Evolutionary conservation across 2,113 vertebrate species (phyloP), one percentile per base, ranked within the genome.

Genomic region (Noctilio leporinus): DNA sequence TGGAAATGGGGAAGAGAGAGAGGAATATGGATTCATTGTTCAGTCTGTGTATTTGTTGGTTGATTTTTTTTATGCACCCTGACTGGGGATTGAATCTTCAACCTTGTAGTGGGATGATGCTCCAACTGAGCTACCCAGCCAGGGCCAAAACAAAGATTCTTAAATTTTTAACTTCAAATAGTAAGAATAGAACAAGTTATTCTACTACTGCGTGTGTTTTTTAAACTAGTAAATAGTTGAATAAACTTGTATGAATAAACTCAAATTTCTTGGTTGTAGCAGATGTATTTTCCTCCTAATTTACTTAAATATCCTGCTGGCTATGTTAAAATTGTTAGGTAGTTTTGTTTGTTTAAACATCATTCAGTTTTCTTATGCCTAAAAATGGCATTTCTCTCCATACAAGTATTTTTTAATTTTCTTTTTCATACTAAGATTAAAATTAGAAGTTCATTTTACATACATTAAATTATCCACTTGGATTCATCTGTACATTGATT

Each of bases 321-420:
- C 91, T 96, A 2, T 95, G 12, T 82, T 97, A 82, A 67, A 92
- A 86, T 91, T 93, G 20, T 87, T 75, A 96, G 72, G 67, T 73
- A 85, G 67, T 95, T 65, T 95, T 93, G 67, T 45, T 70, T 90
- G 28, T 47, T 53, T 11, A 81, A 95, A 92, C 47, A 55, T 91
- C 88, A 80, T 75, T 95, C 45, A 53, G 43, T 92, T 92, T 77
- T 96, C 51, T 96, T 89, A 10, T 38, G 94, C 93, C 95, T 33
- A 92, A 94, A 93, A 80, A 70, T 96, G 70, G 94, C 96, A 97
- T 97, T 97, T 97, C 64, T 97, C 80, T 97, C 94, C n/a, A 93
- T 53, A 8, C 57, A 96, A 80, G 55, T 94, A 86, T 96, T 96
- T 97, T 97, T 91, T 0, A 89, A 88, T 70, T 95, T 72, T 64